phyloP scores from a whole-genome alignment of 1,140 invertebrate species.

The Hypothenemus hampei region DNA sequence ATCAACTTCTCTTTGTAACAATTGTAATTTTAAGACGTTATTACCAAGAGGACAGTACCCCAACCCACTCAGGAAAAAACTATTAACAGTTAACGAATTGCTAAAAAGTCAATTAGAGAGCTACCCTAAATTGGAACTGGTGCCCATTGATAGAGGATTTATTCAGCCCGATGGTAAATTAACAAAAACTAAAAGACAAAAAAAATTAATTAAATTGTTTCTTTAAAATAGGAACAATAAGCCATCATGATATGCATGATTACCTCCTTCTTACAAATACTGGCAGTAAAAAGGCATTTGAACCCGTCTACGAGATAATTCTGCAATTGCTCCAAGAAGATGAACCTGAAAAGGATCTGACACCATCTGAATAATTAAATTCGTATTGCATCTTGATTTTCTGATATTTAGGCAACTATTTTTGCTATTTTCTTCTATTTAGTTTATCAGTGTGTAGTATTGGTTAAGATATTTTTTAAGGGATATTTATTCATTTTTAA shows the following conservation, averaged over 20 bases:
- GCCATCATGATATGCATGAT: slow-evolving; percentile 83
- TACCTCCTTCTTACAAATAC: slow-evolving; percentile 79
- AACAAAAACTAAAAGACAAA: background rate
- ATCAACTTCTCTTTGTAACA: background rate
- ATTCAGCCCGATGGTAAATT: slow-evolving; percentile 63
- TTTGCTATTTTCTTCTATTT: no score
- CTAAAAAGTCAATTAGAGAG: slow-evolving; percentile 58
- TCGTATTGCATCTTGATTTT: no score
- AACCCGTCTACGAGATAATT: slow-evolving; percentile 71
- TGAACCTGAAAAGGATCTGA: slow-evolving; percentile 65
- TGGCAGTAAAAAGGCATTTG: slow-evolving; percentile 78
- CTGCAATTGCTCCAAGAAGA: slow-evolving; percentile 69
- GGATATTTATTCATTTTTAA: no score
- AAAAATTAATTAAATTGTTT: background rate
- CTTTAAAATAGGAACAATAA: slow-evolving; percentile 53
- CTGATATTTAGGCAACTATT: no score
- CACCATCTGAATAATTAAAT: slow-evolving; percentile 66
- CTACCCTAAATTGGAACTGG: slow-evolving; percentile 61
- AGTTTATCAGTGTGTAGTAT: no score
- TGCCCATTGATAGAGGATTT: slow-evolving; percentile 69
- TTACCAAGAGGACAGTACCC: slow-evolving; percentile 78
- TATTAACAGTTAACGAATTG: slow-evolving; percentile 66
- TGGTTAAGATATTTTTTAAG: no score
- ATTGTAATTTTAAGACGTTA: slow-evolving; percentile 61
- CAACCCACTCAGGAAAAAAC: slow-evolving; percentile 72